phyloP scores from a whole-genome alignment of 2,113 vertebrate species.

The Pituophis catenifer region DNA sequence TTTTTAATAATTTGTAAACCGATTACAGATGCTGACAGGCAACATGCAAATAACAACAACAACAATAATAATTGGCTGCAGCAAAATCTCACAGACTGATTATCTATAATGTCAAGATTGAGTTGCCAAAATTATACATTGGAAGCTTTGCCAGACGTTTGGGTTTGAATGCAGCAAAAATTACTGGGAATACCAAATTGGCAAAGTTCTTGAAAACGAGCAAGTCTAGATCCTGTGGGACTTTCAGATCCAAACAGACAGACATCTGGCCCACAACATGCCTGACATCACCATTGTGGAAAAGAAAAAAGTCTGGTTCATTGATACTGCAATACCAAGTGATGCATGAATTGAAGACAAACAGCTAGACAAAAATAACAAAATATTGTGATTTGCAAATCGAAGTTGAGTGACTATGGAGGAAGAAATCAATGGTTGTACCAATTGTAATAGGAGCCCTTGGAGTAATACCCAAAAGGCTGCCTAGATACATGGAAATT shows the following conservation, averaged over 20 bases:
- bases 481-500: too few relatives aligned
- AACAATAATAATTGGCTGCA: too few relatives aligned
- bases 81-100: too few relatives aligned
- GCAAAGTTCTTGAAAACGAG: background rate
- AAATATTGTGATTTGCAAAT: too few relatives aligned
- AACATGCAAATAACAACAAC: too few relatives aligned
- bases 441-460: too few relatives aligned
- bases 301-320: background rate
- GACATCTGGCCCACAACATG: background rate
- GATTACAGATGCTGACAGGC: background rate
- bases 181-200: background rate
- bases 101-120: too few relatives aligned
- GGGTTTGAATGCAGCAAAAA: too few relatives aligned
- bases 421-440: too few relatives aligned
- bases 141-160: too few relatives aligned
- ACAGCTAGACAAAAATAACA: background rate
- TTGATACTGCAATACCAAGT: background rate
- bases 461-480: background rate
- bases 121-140: too few relatives aligned
- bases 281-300: background rate
- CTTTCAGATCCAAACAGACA: background rate
- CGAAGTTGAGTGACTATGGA: too few relatives aligned
- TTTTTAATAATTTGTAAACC: background rate
- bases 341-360: background rate
- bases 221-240: background rate